phyloP scores from a whole-genome alignment of 2,113 vertebrate genomes.

The Haemorhous mexicanus region DNA sequence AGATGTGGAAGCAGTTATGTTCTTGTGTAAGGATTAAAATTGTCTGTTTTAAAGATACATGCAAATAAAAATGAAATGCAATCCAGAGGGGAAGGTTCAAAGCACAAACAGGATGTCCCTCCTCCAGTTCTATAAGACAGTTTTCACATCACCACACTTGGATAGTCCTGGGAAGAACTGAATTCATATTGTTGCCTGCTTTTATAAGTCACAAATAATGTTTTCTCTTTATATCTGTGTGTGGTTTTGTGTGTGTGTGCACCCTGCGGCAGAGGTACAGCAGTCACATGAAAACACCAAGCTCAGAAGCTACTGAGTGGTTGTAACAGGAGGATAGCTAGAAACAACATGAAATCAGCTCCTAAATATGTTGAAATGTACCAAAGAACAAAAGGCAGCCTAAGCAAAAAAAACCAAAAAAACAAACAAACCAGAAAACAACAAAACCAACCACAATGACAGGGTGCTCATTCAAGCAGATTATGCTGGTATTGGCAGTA shows the following conservation, averaged over 20 bases:
- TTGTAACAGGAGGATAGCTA: background rate
- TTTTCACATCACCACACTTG: background rate
- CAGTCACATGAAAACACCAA: background rate
- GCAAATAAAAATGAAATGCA: constrained; percentile 22
- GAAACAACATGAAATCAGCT: background rate
- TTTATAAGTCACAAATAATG: background rate
- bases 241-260: background rate
- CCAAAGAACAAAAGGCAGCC: background rate
- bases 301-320: background rate
- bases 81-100: background rate
- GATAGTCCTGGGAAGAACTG: background rate
- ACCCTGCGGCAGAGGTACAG: background rate
- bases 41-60: constrained; percentile 17
- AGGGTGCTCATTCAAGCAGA: background rate
- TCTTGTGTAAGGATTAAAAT: background rate
- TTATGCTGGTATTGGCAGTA: background rate
- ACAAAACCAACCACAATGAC: background rate
- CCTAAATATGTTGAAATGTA: background rate
- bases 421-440: background rate
- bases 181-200: background rate
- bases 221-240: background rate
- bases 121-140: background rate
- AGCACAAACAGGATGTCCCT: background rate
- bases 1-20: background rate
- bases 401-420: background rate